These are phyloP conservation scores for Caloenas nicobarica DNA, from an alignment of 2,113 vertebrate genomes.

Conservation along the genomic window DNA sequence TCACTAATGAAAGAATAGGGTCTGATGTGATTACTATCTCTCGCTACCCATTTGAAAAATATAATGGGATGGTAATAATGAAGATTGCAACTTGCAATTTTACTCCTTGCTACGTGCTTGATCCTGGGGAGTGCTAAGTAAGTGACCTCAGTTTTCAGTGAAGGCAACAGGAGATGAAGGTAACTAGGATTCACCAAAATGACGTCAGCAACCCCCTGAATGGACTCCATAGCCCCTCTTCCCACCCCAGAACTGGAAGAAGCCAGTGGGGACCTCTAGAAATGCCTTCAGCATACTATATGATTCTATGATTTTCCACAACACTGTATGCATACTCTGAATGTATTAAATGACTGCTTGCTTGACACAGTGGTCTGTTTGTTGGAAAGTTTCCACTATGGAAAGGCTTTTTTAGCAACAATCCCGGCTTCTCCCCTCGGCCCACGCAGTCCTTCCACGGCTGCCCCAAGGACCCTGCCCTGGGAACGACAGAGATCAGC, in stretches of 20 bases:
- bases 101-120: background rate
- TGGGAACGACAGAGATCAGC: background rate
- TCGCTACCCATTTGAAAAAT: constrained; percentile 25
- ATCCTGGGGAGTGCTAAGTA: background rate
- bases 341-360: background rate
- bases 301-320: background rate
- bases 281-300: background rate
- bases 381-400: background rate
- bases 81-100: constrained; percentile 22
- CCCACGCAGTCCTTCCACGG: background rate
- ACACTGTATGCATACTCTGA: background rate
- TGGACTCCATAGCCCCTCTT: background rate
- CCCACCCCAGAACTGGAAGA: background rate
- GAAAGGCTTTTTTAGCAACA: background rate
- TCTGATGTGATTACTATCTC: constrained; percentile 28
- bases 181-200: background rate
- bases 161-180: background rate
- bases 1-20: constrained; percentile 52
- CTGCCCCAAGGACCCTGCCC: background rate
- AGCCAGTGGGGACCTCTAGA: background rate
- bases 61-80: constrained; percentile 31
- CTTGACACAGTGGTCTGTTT: background rate
- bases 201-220: background rate
- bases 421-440: background rate
- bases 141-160: background rate